These are phyloP conservation scores for Sorex maritimensis DNA, from an alignment of 2,797 vertebrate species.

Conservation along the genomic window DNA sequence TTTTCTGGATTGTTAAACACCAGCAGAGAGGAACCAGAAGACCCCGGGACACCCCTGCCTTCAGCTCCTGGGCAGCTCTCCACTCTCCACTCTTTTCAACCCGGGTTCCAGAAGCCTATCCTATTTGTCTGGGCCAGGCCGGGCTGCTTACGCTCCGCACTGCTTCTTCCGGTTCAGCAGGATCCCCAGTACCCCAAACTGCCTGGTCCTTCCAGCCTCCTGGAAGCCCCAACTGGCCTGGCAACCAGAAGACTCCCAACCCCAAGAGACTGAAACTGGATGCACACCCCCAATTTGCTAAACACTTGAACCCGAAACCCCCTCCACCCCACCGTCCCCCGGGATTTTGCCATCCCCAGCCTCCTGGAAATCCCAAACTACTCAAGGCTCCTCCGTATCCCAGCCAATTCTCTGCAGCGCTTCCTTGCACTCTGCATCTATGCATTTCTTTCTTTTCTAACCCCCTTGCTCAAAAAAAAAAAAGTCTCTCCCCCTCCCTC, in stretches of 20 bases:
- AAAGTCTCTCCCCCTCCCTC: neutral
- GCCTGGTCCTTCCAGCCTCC: neutral
- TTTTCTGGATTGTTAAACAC: constrained; percentile 33
- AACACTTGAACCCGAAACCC: neutral
- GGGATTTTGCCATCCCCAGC: neutral
- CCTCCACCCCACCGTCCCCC: too few species aligned
- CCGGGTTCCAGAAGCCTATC: neutral
- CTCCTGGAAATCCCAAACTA: accelerated
- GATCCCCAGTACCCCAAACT: too few species aligned
- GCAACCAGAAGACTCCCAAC: neutral
- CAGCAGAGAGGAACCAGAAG: constrained; percentile 14
- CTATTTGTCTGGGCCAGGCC: constrained; percentile 18
- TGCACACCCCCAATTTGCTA: neutral
- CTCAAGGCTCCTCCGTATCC: neutral
- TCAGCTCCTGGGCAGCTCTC: neutral
- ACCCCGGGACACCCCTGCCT: neutral
- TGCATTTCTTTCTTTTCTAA: constrained; percentile 31
- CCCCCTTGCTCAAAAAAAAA: constrained; percentile 43
- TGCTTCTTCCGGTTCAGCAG: neutral
- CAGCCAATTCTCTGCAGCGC: neutral
- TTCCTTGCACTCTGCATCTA: neutral
- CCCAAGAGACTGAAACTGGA: neutral
- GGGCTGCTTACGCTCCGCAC: neutral
- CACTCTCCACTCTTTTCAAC: neutral
- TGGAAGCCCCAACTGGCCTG: neutral